Base-by-base conservation (phyloP, 2,797 vertebrate genomes). In the Fundulus diaphanus region DNA sequence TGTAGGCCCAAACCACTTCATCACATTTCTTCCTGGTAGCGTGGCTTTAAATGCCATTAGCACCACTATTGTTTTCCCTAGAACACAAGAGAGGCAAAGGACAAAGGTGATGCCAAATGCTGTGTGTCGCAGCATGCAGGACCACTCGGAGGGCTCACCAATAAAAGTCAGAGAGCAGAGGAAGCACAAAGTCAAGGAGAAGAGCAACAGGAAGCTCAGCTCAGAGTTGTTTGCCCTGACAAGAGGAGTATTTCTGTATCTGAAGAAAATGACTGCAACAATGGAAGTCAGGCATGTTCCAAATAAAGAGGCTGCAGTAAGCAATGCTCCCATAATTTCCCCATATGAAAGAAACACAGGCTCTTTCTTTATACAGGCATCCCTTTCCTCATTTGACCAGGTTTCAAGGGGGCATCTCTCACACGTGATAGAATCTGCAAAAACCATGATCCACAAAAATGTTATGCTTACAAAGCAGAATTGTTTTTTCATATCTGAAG, bases 51-150 rank as follows among this genome's bases (percentile, higher is more conserved):
- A 96, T 16, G 93, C 94, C 92, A 95, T 94, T 59, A 96, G 71
- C 1, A 96, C 95, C 9, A 95, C 93, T 15, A 70, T 52, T 9
- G 68, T 70, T 70, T 70, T 49, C 7, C 16, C 61, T 73, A 95
- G 49, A 63, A 95, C 93, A 76, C 92, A 96, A 11, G 94, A 95
- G 61, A 95, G 93, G 5, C 92, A 94, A 73, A 96, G 92, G 49
- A 95, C 94, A 74, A 95, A 95, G 22, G 93, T 94, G 83, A 95
- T 94, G 44, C 95, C 94, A 22, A 95, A 95, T 0, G 93, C 91
- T 92, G 85, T 75, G 91, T 93, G 95, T 5, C 95, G 82, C 74
- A 95, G 85, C 95, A 95, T 95, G 82, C 95, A 96, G 89, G 95
- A 95, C 95, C 94, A 95, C 88, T 94, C 76, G 92, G 83, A 94